Percentiles rank a stretch among this genome's conserved stretches.
These are phyloP conservation scores for Ormyrus rosae DNA, from an alignment of 2,888 invertebrate genomes.

Conservation along the genomic window DNA sequence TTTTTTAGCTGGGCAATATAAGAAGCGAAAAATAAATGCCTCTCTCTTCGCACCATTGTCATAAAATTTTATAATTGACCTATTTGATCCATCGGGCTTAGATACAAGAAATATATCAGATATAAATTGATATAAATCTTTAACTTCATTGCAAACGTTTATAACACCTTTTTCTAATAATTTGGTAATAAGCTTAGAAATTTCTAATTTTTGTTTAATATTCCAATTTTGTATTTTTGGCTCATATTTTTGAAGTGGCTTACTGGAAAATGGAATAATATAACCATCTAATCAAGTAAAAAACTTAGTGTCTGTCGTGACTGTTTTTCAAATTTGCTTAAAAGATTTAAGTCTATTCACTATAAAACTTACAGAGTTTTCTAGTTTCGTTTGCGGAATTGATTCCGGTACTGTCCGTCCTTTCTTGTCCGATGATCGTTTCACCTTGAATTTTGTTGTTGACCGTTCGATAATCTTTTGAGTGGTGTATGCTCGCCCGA, in stretches of 20 bases:
- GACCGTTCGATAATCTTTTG: not conserved
- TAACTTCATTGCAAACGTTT: slow-evolving; percentile 27
- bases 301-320: slow-evolving; percentile 38
- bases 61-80: slow-evolving; percentile 55
- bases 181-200: slow-evolving; percentile 8
- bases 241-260: slow-evolving; percentile 4
- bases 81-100: slow-evolving; percentile 49
- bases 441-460: not conserved
- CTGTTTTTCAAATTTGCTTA: slow-evolving; percentile 14
- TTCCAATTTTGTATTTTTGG: slow-evolving; percentile 2
- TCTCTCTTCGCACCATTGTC: too few species aligned
- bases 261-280: slow-evolving; percentile 39
- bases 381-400: not conserved
- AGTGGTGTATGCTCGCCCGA: not conserved
- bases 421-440: not conserved
- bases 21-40: too few species aligned
- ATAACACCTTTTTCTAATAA: slow-evolving; percentile 50
- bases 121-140: slow-evolving; percentile 43
- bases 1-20: too few species aligned
- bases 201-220: not conserved
- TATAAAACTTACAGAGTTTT: slow-evolving; percentile 23
- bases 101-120: slow-evolving; percentile 51
- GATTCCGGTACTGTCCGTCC: not conserved
- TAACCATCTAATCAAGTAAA: slow-evolving; percentile 51
- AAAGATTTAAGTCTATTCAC: slow-evolving; percentile 34